Base-by-base conservation (phyloP, 2,888 invertebrate genomes). In the Leptinotarsa rubiginosa region DNA sequence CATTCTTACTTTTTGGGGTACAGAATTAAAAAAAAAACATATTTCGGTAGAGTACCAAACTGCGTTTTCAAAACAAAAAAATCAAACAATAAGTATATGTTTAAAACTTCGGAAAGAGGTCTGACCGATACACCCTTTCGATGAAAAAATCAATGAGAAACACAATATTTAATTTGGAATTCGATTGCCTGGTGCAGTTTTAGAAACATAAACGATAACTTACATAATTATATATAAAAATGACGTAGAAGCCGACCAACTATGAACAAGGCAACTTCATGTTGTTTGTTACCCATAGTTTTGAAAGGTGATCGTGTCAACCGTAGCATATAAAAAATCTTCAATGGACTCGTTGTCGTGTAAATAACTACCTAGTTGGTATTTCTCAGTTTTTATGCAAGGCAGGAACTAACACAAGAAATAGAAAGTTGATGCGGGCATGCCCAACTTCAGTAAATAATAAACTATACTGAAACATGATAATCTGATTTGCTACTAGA, bases 401-500 rank as follows among this genome's bases (percentile, higher is more conserved):
- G 62, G 12, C 62, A 62, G 62, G 62, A 62, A 31, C 62, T 62
- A 62, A 62, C 31, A 62, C 62, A 62, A 62, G 62, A 62, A 62
- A 31, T 62, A 62, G 62, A 62, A 62, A 62, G 62, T 62, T 62
- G 62, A 62, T 62, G 62, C 62, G 62, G 62, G 62, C 18, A 62
- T 62, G 62, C n/a, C 62, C 62, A 62, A 62, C 31, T 62, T 41
- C 62, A 62, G 62, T 62, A 62, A 62, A 62, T 62, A 62, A 62
- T 62, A 62, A 62, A 62, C 62, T 62, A 62, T 62, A 62, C 62
- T 62, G 62, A 62, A 62, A 62, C 62, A 62, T 62, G 62, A 62
- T 25, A 62, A 62, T 62, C 62, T 62, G 62, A 62, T 31, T 62
- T 62, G 41, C 62, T 41, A 62, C 62, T n/a, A 16, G 15, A 62